A percentile compares a stretch with the other conserved stretches of the same genome.
phyloP scores from a whole-genome alignment of 2,113 vertebrate species.

The Ptilorrhoa leucosticta region DNA sequence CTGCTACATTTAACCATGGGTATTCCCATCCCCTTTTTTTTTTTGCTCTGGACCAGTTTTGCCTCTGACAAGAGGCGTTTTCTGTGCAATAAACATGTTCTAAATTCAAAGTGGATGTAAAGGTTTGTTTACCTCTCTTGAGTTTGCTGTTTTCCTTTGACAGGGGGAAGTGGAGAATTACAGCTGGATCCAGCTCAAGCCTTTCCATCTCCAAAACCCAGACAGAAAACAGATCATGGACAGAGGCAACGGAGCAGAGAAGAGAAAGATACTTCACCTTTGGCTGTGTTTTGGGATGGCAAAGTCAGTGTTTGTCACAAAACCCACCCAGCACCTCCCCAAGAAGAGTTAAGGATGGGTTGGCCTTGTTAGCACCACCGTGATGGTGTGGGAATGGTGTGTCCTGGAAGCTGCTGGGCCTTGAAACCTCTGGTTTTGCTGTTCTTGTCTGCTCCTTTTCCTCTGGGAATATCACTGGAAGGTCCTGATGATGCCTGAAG shows the following conservation, averaged over 20 bases:
- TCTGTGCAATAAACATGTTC: background rate
- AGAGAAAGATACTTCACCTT: background rate
- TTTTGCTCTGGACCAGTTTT: background rate
- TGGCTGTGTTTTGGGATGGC: background rate
- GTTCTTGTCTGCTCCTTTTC: background rate
- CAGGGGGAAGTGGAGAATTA: background rate
- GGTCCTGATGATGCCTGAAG: background rate
- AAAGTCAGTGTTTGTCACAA: background rate
- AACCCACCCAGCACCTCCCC: background rate
- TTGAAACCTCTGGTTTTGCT: background rate
- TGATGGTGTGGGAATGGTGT: background rate
- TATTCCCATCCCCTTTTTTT: background rate
- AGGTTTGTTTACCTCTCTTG: background rate
- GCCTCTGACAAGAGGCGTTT: background rate
- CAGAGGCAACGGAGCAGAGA: background rate
- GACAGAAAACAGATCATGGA: background rate
- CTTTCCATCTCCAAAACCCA: background rate
- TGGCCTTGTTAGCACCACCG: background rate
- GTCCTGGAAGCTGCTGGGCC: background rate
- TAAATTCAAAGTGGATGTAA: background rate
- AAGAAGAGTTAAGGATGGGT: rapidly evolving
- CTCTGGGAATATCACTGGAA: background rate
- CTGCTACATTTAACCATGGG: background rate
- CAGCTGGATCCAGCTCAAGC: background rate
- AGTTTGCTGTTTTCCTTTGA: background rate